phyloP scores from a whole-genome alignment of 2,888 invertebrate genomes.

The Tetramorium bicarinatum region DNA sequence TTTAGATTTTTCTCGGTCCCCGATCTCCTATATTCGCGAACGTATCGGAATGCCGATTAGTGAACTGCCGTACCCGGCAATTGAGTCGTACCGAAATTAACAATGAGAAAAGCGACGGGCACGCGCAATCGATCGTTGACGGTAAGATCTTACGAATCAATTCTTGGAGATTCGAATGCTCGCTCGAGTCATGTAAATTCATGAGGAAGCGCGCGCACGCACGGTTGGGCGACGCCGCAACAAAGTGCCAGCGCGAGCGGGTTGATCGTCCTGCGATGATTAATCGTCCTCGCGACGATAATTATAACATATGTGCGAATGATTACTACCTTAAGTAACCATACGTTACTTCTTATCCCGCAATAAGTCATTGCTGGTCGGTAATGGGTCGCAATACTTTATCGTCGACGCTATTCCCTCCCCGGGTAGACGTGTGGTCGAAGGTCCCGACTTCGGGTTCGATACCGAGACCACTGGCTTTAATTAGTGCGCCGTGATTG shows the following conservation, averaged over 20 bases:
- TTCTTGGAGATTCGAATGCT: slow-evolving; percentile 14
- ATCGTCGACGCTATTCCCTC: slow-evolving; percentile 64
- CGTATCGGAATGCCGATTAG: slow-evolving; percentile 43
- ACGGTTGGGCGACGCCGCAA: slow-evolving; percentile 33
- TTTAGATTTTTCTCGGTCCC: not conserved
- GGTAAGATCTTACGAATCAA: slow-evolving; percentile 35
- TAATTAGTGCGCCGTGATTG: slow-evolving; percentile 67
- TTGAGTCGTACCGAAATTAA: slow-evolving; percentile 26
- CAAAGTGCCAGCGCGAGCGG: slow-evolving; percentile 50
- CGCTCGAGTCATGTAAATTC: slow-evolving; percentile 51
- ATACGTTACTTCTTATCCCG: slow-evolving; percentile 67
- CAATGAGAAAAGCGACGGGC: slow-evolving; percentile 5
- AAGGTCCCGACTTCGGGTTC: slow-evolving; percentile 53
- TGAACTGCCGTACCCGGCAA: slow-evolving; percentile 14
- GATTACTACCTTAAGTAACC: slow-evolving; percentile 73
- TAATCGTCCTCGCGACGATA: slow-evolving; percentile 71
- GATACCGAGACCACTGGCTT: slow-evolving; percentile 62
- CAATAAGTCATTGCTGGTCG: slow-evolving; percentile 72
- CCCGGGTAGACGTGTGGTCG: slow-evolving; percentile 67
- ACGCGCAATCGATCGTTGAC: slow-evolving; percentile 30
- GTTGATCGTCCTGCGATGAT: slow-evolving; percentile 60
- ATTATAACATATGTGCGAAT: slow-evolving; percentile 75
- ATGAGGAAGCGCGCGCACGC: slow-evolving; percentile 24
- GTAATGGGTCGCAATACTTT: slow-evolving; percentile 70
- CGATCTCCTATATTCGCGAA: slow-evolving; percentile 8